These are phyloP conservation scores for Ariolimax columbianus DNA, from an alignment of 2,888 invertebrate species.

Conservation along the genomic window DNA sequence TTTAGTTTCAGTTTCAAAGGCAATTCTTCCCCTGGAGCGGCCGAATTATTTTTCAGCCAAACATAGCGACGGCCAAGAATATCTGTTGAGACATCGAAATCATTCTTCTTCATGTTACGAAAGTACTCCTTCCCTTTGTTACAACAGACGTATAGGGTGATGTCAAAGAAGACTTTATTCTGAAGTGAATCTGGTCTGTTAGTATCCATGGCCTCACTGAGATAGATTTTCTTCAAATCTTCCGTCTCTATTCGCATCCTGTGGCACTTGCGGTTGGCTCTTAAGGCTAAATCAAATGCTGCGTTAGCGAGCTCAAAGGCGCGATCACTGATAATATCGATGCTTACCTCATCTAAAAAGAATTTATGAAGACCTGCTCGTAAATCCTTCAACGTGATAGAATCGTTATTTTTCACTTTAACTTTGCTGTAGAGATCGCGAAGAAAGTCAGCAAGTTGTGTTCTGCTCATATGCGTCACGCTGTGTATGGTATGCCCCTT, in stretches of 20 bases:
- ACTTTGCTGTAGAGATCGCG: slow-evolving; percentile 69
- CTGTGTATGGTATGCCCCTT: slow-evolving; percentile 66
- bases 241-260: slow-evolving; percentile 68
- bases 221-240: slow-evolving; percentile 69
- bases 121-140: slow-evolving; percentile 73
- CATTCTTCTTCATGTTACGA: slow-evolving; percentile 69
- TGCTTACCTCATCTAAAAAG: slow-evolving; percentile 64
- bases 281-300: slow-evolving; percentile 62
- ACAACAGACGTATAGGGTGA: slow-evolving; percentile 71
- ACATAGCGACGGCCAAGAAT: slow-evolving; percentile 66
- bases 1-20: slow-evolving; percentile 64
- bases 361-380: slow-evolving; percentile 66
- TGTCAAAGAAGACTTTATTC: slow-evolving; percentile 74
- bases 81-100: slow-evolving; percentile 69
- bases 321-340: slow-evolving; percentile 65
- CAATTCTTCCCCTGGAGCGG: slow-evolving; percentile 35
- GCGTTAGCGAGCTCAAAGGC: slow-evolving; percentile 65
- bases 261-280: slow-evolving; percentile 63
- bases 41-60: slow-evolving; percentile 63
- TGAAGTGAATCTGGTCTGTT: slow-evolving; percentile 72
- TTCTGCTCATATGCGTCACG: slow-evolving; percentile 63
- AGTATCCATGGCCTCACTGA: slow-evolving; percentile 68
- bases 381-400: slow-evolving; percentile 61
- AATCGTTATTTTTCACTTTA: slow-evolving; percentile 59
- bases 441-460: slow-evolving; percentile 67